These are phyloP conservation scores for Pygoscelis adeliae DNA, from an alignment of 2,113 vertebrate genomes.

Conservation along the genomic window DNA sequence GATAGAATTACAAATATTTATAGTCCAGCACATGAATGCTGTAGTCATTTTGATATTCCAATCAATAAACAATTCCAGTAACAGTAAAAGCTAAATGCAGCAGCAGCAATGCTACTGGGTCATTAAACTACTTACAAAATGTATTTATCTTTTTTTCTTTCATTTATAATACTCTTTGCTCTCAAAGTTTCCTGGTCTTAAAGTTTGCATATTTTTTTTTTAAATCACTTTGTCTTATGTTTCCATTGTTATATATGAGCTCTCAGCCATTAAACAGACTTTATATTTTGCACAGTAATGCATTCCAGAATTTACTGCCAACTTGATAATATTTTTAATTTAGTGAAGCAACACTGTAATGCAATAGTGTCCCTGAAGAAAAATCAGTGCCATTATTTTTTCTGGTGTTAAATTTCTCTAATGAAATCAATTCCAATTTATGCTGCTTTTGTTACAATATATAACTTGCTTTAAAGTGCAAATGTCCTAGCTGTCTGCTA, in stretches of 20 bases:
- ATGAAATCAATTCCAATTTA: slow-evolving; percentile 64
- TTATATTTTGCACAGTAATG: slow-evolving; percentile 35
- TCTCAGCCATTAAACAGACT: slow-evolving; percentile 30
- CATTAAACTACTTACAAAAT: slow-evolving; percentile 13
- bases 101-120: background rate
- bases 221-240: background rate
- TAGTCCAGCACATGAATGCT: background rate
- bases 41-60: background rate
- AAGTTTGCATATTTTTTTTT: background rate
- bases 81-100: background rate
- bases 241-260: slow-evolving; percentile 3
- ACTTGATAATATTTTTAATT: slow-evolving; percentile 68
- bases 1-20: background rate
- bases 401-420: slow-evolving; percentile 54
- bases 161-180: background rate
- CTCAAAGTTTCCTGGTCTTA: slow-evolving; percentile 17
- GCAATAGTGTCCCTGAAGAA: slow-evolving; percentile 47
- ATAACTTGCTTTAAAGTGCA: slow-evolving; percentile 33
- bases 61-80: slow-evolving; percentile 22
- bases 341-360: slow-evolving; percentile 61
- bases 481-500: background rate
- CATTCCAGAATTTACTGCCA: slow-evolving; percentile 63
- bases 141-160: background rate
- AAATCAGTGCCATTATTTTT: slow-evolving; percentile 56
- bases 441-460: slow-evolving; percentile 40